These are phyloP conservation scores for Sinocyclocheilus anshuiensis DNA, from an alignment of 2,113 vertebrate genomes.

Conservation along the genomic window DNA sequence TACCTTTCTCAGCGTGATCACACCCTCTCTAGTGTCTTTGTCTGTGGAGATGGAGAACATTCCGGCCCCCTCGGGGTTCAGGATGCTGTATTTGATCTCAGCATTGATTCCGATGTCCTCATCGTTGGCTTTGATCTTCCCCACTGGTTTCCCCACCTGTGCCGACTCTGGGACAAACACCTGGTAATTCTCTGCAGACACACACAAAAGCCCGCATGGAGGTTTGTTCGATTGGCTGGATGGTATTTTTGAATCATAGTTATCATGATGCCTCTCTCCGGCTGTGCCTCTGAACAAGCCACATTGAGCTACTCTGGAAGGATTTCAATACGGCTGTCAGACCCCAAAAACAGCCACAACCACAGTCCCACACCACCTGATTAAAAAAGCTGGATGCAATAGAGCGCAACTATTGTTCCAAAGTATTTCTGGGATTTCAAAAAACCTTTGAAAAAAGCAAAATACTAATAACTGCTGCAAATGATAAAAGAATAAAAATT, in stretches of 20 bases:
- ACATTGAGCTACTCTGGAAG: background rate
- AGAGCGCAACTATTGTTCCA: background rate
- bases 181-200: conserved; percentile 89
- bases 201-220: conserved; percentile 1
- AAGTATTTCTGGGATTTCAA: background rate
- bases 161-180: conserved; percentile 95
- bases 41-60: conserved; percentile 90
- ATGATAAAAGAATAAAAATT: too few species aligned
- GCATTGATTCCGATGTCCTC: conserved; percentile 92
- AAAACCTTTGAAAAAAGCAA: too few species aligned
- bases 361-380: background rate
- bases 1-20: conserved; percentile 93
- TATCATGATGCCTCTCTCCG: background rate
- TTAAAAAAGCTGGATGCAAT: background rate
- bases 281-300: background rate
- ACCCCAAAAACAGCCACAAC: background rate
- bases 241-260: background rate
- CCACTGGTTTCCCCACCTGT: conserved; percentile 91
- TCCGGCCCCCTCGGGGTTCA: conserved; percentile 88
- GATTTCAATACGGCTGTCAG: background rate
- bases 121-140: conserved; percentile 96
- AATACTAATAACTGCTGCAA: too few species aligned
- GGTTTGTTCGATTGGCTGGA: conserved; percentile 4
- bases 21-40: conserved; percentile 91
- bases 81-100: conserved; percentile 94